Evolutionary conservation across 2,113 vertebrate genomes (phyloP).

Genomic region (Rhinichthys klamathensis): DNA sequence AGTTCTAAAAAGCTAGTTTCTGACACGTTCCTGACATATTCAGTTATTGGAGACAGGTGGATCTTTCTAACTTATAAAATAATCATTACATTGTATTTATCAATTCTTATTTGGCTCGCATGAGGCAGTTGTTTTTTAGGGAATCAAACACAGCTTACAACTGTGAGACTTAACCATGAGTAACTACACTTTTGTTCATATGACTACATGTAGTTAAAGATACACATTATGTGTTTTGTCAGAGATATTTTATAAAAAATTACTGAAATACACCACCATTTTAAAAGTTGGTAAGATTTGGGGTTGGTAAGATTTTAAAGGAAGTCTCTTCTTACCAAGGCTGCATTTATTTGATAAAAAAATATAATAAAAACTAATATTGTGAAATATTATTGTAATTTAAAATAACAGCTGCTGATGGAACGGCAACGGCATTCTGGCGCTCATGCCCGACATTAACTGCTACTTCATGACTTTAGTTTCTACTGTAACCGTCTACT

Average conservation of each 20-base stretch:
- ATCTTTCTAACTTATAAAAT: background rate
- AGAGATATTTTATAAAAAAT: background rate
- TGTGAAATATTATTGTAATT: background rate
- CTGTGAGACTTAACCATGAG: background rate
- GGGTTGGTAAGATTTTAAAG: no score
- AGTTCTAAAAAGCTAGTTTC: background rate
- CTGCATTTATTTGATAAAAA: background rate
- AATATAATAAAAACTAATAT: background rate
- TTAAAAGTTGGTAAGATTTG: background rate
- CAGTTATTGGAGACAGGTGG: background rate
- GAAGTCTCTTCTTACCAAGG: background rate
- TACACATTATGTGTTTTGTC: background rate
- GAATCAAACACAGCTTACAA: background rate
- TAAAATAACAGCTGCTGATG: background rate
- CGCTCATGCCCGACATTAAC: no score
- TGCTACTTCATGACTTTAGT: no score
- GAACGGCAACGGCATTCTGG: no score
- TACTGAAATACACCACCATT: background rate
- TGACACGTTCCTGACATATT: conserved; percentile 14
- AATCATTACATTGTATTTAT: background rate
- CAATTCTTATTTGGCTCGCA: background rate
- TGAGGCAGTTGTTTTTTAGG: no score
- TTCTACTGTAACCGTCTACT: no score
- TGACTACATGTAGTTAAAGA: background rate
- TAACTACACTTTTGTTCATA: background rate